Evolutionary conservation across 2,113 vertebrate species (phyloP).

Genomic region (Cololabis saira): DNA sequence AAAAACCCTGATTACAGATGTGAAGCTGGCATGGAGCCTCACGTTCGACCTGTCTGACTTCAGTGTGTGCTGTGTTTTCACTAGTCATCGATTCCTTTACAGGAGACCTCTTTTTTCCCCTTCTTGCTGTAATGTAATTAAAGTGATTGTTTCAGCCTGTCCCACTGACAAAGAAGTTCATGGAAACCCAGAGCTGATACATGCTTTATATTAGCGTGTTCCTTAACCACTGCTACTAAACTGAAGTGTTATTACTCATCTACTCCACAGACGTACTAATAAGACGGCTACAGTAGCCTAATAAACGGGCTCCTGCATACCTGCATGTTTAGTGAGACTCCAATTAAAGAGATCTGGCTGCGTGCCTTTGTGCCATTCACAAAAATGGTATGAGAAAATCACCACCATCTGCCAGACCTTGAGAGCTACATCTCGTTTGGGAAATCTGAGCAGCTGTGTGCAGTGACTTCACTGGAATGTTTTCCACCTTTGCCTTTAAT

Average conservation of each 20-base stretch:
- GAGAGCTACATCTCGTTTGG: conserved; percentile 11
- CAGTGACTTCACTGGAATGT: conserved; percentile 24
- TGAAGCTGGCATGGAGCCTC: conserved; percentile 33
- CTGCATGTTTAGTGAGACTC: conserved; percentile 24
- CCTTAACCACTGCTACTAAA: conserved; percentile 35
- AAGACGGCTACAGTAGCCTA: conserved; percentile 20
- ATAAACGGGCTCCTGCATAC: conserved; percentile 4
- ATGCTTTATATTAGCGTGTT: conserved; percentile 21
- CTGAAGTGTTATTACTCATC: conserved; percentile 38
- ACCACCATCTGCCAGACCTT: not conserved
- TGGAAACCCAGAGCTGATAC: conserved; percentile 19
- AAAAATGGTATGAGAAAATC: conserved; percentile 10
- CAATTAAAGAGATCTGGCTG: conserved; percentile 24
- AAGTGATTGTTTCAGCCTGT: conserved; percentile 54
- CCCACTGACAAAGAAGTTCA: conserved; percentile 21
- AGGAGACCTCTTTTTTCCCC: conserved; percentile 18
- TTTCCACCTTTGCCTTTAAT: conserved; percentile 12
- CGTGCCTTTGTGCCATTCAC: conserved; percentile 23
- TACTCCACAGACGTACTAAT: conserved; percentile 19
- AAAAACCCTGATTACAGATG: conserved; percentile 46
- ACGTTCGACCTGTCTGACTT: conserved; percentile 33
- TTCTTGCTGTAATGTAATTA: conserved; percentile 50
- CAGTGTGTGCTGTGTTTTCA: conserved; percentile 21
- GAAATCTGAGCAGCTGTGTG: conserved; percentile 33
- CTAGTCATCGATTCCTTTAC: conserved; percentile 23